phyloP scores from a whole-genome alignment of 1,140 invertebrate species.

The Oncopodura yosiiana region DNA sequence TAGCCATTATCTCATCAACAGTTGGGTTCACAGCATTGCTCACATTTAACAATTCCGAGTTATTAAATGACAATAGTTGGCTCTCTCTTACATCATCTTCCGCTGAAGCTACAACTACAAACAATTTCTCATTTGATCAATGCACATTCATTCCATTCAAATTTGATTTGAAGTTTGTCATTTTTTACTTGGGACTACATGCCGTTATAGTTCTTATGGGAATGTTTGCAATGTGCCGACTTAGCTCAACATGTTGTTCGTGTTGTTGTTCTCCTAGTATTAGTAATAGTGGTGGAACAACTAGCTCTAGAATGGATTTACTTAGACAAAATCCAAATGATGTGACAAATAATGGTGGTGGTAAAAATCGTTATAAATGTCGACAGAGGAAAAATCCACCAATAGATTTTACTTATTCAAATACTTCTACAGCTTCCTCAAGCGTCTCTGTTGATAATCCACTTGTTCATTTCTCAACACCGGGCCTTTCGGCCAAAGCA shows the following conservation, averaged over 20 bases:
- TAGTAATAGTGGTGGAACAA: background rate
- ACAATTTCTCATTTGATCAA: slow-evolving; percentile 25
- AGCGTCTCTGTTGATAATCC: slow-evolving; percentile 19
- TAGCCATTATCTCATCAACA: slow-evolving; percentile 16
- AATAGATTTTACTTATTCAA: slow-evolving; percentile 18
- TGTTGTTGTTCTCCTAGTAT: background rate
- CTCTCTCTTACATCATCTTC: background rate
- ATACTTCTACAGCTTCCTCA: slow-evolving; percentile 22
- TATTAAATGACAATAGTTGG: slow-evolving; percentile 13
- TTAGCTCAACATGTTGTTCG: slow-evolving; percentile 3
- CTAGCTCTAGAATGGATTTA: background rate
- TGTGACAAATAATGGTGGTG: too few relatives aligned
- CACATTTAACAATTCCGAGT: slow-evolving; percentile 16
- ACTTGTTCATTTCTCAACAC: slow-evolving; percentile 16
- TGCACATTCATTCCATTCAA: slow-evolving; percentile 25
- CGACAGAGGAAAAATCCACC: slow-evolving; percentile 16
- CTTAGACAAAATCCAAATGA: background rate
- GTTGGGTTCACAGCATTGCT: slow-evolving; percentile 24
- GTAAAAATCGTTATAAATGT: slow-evolving; percentile 14
- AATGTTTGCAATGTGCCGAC: slow-evolving; percentile 18
- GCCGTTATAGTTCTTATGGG: slow-evolving; percentile 16
- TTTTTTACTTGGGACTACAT: slow-evolving; percentile 24
- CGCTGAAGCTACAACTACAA: background rate
- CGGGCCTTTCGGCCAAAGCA: slow-evolving; percentile 20
- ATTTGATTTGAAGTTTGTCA: slow-evolving; percentile 25